Evolutionary conservation across 2,888 invertebrate genomes (phyloP).

Genomic region (Erebia epiphron): DNA sequence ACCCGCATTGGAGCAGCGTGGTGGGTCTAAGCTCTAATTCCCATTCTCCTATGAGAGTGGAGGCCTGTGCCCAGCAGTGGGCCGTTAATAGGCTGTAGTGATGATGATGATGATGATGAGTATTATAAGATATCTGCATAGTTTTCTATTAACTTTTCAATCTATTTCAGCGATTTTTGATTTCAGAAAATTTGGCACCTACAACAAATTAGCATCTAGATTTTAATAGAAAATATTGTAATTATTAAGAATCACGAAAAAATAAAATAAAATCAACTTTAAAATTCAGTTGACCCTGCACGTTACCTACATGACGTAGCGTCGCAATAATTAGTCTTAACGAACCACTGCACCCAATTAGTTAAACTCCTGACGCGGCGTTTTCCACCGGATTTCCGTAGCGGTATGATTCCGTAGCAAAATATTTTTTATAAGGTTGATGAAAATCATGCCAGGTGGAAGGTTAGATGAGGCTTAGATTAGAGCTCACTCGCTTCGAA

Average conservation of each 20-base stretch:
- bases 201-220: no score
- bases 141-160: no score
- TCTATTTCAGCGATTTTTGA: no score
- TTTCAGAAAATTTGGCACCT: no score
- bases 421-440: neutral
- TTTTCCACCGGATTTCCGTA: neutral
- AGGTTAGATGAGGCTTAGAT: neutral
- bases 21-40: no score
- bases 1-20: no score
- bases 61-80: no score
- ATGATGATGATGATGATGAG: no score
- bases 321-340: slow-evolving; percentile 11
- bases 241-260: neutral
- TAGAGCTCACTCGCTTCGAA: neutral
- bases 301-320: neutral
- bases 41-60: no score
- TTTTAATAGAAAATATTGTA: no score
- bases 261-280: neutral
- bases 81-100: no score
- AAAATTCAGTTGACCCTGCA: neutral
- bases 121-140: no score
- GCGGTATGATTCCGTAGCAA: neutral
- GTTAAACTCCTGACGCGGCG: neutral
- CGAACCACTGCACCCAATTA: slow-evolving; percentile 10
- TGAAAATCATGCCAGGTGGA: neutral